Percentiles rank a stretch among this genome's conserved stretches.
Evolutionary conservation across 2,113 vertebrate genomes (phyloP).

Genomic region (Microtus oregoni): DNA sequence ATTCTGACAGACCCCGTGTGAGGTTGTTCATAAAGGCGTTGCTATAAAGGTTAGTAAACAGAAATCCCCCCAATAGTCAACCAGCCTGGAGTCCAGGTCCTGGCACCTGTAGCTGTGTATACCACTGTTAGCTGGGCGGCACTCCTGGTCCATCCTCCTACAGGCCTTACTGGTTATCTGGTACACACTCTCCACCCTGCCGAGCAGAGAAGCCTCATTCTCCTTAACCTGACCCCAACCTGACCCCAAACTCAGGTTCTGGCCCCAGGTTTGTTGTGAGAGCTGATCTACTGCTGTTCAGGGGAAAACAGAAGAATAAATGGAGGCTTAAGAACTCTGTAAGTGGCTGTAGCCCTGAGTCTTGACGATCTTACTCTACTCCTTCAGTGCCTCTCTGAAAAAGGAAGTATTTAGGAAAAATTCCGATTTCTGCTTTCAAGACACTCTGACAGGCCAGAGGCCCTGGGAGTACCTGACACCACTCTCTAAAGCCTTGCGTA

Average conservation of each 20-base stretch:
- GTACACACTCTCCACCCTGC: no score
- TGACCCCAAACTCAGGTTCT: not conserved
- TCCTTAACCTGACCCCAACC: not conserved
- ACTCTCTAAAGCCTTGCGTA: not conserved
- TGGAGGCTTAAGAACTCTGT: not conserved
- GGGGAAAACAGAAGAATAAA: not conserved
- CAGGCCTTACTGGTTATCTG: accelerated
- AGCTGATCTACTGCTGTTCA: not conserved
- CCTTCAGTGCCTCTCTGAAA: not conserved
- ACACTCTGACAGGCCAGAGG: not conserved
- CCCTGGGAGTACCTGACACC: not conserved
- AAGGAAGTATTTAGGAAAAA: not conserved
- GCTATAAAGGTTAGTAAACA: not conserved
- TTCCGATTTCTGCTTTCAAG: not conserved
- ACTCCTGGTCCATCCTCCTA: not conserved
- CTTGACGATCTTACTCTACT: not conserved
- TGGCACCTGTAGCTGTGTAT: accelerated
- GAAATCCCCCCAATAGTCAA: not conserved
- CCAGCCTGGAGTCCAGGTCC: not conserved
- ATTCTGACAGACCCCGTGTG: not conserved
- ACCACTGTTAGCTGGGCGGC: not conserved
- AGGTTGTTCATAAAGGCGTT: not conserved
- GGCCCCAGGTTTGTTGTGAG: not conserved
- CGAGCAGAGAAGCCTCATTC: accelerated
- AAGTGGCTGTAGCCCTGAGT: not conserved